These are phyloP conservation scores for Chondrosia reniformis DNA, from an alignment of 37 sponge, comb jelly and placozoan genomes.

Conservation along the genomic window DNA sequence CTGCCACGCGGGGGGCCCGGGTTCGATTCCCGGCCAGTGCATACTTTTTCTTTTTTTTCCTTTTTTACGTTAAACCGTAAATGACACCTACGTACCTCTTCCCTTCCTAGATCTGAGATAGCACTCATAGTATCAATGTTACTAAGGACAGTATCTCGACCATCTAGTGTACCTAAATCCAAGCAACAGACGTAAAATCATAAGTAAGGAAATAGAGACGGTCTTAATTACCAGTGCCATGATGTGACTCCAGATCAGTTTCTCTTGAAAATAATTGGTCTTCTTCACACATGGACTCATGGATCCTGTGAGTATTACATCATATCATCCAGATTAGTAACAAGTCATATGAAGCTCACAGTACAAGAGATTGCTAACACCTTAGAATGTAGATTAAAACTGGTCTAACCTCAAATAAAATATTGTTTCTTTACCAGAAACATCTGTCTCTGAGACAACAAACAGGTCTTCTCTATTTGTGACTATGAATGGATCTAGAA, in stretches of 20 bases:
- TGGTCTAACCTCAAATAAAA: conserved; percentile 59
- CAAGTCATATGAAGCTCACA: not conserved
- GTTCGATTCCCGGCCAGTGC: conserved; percentile 68
- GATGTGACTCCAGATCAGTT: not conserved
- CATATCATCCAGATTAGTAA: not conserved
- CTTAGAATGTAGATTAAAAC: not conserved
- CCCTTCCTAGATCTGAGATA: conserved; percentile 1
- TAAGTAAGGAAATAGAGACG: not conserved
- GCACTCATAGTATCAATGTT: not conserved
- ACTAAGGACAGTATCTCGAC: conserved; percentile 5
- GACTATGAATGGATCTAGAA: conserved; percentile 46
- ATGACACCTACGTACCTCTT: not conserved
- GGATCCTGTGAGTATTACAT: conserved; percentile 30
- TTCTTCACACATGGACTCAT: conserved; percentile 65
- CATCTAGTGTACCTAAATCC: not conserved
- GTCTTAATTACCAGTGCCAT: not conserved
- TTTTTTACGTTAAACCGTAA: not conserved
- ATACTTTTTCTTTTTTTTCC: conserved; percentile 21
- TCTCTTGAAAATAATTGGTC: not conserved
- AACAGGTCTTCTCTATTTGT: conserved; percentile 52
- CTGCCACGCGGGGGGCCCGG: conserved; percentile 70
- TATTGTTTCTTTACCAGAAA: conserved; percentile 51
- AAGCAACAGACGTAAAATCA: not conserved
- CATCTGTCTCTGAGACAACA: conserved; percentile 51
- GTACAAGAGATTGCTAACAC: too few species aligned